phyloP scores from a whole-genome alignment of 2,797 vertebrate genomes.

The Enoplosus armatus region DNA sequence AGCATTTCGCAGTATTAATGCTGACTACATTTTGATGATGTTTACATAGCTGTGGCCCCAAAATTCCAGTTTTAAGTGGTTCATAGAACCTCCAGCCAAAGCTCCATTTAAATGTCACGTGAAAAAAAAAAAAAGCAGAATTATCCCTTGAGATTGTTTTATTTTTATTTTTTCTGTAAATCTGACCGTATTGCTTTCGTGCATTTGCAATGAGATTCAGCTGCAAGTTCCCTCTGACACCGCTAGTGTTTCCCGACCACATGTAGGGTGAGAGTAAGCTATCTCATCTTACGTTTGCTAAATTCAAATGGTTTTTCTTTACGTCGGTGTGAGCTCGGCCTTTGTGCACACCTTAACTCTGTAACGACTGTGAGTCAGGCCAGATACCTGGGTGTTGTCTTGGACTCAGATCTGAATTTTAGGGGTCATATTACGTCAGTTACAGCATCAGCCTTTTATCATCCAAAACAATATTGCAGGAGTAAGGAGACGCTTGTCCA shows the following conservation, averaged over 20 bases:
- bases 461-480: not conserved
- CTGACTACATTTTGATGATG: slow-evolving; percentile 52
- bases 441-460: slow-evolving; percentile 11
- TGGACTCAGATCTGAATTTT: slow-evolving; percentile 2
- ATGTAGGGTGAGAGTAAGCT: not conserved
- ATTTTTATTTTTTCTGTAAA: slow-evolving; percentile 47
- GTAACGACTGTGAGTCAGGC: not conserved
- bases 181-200: slow-evolving; percentile 48
- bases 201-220: slow-evolving; percentile 23
- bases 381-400: slow-evolving; percentile 8
- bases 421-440: not conserved
- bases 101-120: slow-evolving; percentile 60
- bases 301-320: not conserved
- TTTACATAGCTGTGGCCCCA: slow-evolving; percentile 52
- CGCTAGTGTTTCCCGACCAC: not conserved
- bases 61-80: slow-evolving; percentile 71
- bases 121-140: slow-evolving; percentile 59
- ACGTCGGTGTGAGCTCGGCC: not conserved
- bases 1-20: slow-evolving; percentile 67
- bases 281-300: no score
- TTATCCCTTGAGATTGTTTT: slow-evolving; percentile 61
- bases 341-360: not conserved
- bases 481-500: slow-evolving; percentile 6
- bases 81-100: slow-evolving; percentile 66
- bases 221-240: not conserved